Evolutionary conservation across 2,888 invertebrate species (phyloP), one percentile per base, ranked within the genome.

Genomic region (Marronus borbonicus): DNA sequence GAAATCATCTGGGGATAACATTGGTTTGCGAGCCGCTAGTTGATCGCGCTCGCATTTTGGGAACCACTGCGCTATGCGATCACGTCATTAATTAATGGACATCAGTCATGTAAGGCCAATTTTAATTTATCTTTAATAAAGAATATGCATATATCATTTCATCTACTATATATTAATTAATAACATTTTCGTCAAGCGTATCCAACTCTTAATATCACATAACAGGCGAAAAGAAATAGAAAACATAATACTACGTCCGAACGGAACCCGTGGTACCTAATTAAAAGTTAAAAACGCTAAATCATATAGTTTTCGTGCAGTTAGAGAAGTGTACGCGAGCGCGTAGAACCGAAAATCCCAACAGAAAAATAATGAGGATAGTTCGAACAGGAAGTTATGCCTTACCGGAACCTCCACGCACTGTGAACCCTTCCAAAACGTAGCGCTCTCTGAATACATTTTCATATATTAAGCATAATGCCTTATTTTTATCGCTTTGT

Each of bases 331-430:
- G 8, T 44, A 44, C 8, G 44, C 12, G 44, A 44, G 12, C 44
- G 44, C 17, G n/a, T 36, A 14, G 8, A 39, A 72, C 39, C 58
- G 20, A 60, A 72, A 72, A 72, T 60, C 60, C 72, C 72, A 20
- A 60, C 60, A 24, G 39, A 39, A 17, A 72, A 72, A 60, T 72
- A 72, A 72, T 60, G 70, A 60, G 72, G 20, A 12, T 39, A 14
- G 17, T 72, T 44, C 8, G 52, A 60, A 72, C 60, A 72, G 72
- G 72, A 72, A 72, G 58, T 60, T 52, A 12, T 58, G 58, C 39
- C 72, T 39, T 72, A 60, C 76, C 80, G 80, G 81, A 82, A 80
- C 69, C 81, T 80, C 77, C 80, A 80, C 72, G 79, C 80, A 80
- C 80, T 77, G 60, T 79, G 70, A 80, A 80, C 80, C 80, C 80